Percentiles rank a stretch among this genome's conserved stretches.
Evolutionary conservation across 2,797 vertebrate species (phyloP).

Genomic region (Spinibarbus caldwelli): DNA sequence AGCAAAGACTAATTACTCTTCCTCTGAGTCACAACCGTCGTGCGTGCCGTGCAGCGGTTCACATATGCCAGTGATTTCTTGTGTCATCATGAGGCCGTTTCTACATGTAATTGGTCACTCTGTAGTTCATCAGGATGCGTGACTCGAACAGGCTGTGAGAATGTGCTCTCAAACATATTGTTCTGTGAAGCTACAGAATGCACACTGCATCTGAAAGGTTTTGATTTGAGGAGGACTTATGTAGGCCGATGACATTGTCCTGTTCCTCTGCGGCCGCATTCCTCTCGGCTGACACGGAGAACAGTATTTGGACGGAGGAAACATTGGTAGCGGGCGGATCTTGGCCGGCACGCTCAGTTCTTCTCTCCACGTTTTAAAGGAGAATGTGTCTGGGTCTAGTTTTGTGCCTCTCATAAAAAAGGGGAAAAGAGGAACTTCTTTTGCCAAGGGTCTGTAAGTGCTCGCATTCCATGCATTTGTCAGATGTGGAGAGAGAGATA

Average conservation of each 20-base stretch:
- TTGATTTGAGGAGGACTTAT: slow-evolving; percentile 27
- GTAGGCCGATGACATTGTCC: slow-evolving; percentile 54
- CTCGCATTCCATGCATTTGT: slow-evolving; percentile 58
- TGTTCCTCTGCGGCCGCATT: slow-evolving; percentile 53
- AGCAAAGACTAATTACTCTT: background rate
- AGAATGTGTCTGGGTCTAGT: slow-evolving; percentile 67
- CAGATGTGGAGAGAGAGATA: slow-evolving; percentile 35
- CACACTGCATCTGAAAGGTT: background rate
- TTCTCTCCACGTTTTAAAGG: slow-evolving; percentile 62
- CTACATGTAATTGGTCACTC: background rate
- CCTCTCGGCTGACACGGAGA: slow-evolving; percentile 58
- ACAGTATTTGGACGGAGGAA: slow-evolving; percentile 57
- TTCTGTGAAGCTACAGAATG: too few relatives aligned
- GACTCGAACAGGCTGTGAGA: background rate
- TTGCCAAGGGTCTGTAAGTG: slow-evolving; percentile 68
- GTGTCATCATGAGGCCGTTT: background rate
- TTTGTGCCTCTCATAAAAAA: slow-evolving; percentile 53
- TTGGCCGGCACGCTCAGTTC: slow-evolving; percentile 57
- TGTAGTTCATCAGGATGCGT: background rate
- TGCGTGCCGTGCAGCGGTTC: background rate
- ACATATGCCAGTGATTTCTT: slow-evolving; percentile 9
- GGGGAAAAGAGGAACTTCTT: slow-evolving; percentile 32
- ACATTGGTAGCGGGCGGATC: slow-evolving; percentile 64
- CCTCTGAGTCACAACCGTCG: background rate
- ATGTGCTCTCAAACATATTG: too few relatives aligned